phyloP scores from a whole-genome alignment of 2,888 invertebrate species.

The Lepidonotus clava region DNA sequence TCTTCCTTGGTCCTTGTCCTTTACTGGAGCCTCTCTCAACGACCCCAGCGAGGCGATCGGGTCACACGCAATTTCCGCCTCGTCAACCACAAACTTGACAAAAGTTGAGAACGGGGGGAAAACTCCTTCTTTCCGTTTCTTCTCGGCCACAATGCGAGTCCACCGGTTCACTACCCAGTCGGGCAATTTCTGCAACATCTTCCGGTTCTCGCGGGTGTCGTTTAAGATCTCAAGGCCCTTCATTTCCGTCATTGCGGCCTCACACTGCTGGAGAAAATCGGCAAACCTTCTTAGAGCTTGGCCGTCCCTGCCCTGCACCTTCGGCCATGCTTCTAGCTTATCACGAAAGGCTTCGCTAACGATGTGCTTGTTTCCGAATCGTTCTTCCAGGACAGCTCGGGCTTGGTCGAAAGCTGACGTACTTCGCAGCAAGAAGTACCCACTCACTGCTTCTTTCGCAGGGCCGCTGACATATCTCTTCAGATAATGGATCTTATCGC shows the following conservation, averaged over 20 bases:
- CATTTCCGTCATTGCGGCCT: slow-evolving; percentile 33
- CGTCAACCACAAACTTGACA: slow-evolving; percentile 58
- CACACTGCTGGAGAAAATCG: slow-evolving; percentile 57
- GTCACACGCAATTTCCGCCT: slow-evolving; percentile 64
- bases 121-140: slow-evolving; percentile 14
- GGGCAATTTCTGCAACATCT: slow-evolving; percentile 63
- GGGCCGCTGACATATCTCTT: no score
- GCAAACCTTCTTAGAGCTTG: no score
- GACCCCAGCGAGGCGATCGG: slow-evolving; percentile 60
- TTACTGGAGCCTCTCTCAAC: neutral
- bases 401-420: slow-evolving; percentile 61
- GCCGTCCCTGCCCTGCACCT: slow-evolving; percentile 45
- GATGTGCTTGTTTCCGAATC: slow-evolving; percentile 62
- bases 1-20: neutral
- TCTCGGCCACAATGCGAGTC: slow-evolving; percentile 38
- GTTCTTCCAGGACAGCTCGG: slow-evolving; percentile 57
- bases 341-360: slow-evolving; percentile 61
- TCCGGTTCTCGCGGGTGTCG: no score
- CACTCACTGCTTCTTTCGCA: no score
- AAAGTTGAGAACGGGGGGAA: slow-evolving; percentile 62
- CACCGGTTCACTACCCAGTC: slow-evolving; percentile 49
- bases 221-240: slow-evolving; percentile 33
- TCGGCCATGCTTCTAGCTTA: slow-evolving; percentile 63
- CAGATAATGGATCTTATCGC: no score
- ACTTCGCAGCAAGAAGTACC: slow-evolving; percentile 10